Conservation (phyloP, 2,888 invertebrate genomes). For the Platycheirus albimanus region DNA sequence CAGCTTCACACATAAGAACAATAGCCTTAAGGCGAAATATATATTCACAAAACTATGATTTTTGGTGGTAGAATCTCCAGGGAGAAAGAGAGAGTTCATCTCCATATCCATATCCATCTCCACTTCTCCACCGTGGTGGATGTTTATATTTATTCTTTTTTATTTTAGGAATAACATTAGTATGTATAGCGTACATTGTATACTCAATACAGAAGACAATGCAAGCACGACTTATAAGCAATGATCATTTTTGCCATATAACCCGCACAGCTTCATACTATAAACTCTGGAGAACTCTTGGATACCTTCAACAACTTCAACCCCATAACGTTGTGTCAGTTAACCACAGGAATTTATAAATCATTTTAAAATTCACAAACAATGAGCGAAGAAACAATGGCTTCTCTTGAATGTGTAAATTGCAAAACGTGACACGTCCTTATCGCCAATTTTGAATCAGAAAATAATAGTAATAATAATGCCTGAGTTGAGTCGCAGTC, state of each 20-base stretch:
- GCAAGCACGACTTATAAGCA: conserved; percentile 60
- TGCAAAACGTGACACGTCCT: conserved; percentile 83
- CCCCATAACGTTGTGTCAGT: conserved; percentile 51
- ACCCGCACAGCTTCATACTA: conserved; percentile 53
- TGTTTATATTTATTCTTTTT: background rate
- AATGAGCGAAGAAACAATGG: conserved; percentile 67
- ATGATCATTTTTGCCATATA: conserved; percentile 60
- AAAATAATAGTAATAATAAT: conserved; percentile 79
- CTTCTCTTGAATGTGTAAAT: conserved; percentile 81
- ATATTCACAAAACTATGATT: conserved; percentile 37
- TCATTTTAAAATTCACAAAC: conserved; percentile 72
- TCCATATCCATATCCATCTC: too few species aligned
- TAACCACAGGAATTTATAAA: conserved; percentile 72
- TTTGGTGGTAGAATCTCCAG: conserved; percentile 5
- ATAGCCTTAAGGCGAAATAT: conserved; percentile 24
- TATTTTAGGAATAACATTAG: conserved; percentile 3
- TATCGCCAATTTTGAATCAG: conserved; percentile 82
- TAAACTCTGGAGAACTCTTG: background rate
- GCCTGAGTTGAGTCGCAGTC: conserved; percentile 8
- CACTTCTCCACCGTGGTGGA: conserved; percentile 2
- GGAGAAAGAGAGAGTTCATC: too few species aligned
- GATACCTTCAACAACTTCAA: conserved; percentile 1
- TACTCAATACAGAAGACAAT: conserved; percentile 54
- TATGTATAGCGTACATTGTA: conserved; percentile 26
- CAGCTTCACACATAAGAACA: conserved; percentile 26